phyloP scores from a whole-genome alignment of 2,113 vertebrate species.

The Pterocles gutturalis region DNA sequence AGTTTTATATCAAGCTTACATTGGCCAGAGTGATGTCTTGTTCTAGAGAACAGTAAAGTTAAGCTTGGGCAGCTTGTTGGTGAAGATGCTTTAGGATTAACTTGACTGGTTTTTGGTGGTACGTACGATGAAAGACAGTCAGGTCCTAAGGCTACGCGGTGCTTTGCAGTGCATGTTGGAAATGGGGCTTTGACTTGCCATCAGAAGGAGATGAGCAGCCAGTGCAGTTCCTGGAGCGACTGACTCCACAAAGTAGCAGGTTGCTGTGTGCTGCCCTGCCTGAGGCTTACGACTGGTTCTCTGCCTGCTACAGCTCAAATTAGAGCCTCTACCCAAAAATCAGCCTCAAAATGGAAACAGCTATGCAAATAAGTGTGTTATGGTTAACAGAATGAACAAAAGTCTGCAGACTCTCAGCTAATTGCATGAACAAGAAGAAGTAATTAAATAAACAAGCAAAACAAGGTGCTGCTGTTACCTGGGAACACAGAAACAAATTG shows the following conservation, averaged over 20 bases:
- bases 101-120: background rate
- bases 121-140: background rate
- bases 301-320: background rate
- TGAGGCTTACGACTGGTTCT: background rate
- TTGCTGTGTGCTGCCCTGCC: background rate
- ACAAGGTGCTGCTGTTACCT: slow-evolving; percentile 49
- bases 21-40: background rate
- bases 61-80: background rate
- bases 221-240: background rate
- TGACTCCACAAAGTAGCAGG: background rate
- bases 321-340: background rate
- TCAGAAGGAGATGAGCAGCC: slow-evolving; percentile 28
- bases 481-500: slow-evolving; percentile 27
- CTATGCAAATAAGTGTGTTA: slow-evolving; percentile 42
- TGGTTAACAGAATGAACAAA: background rate
- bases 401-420: slow-evolving; percentile 7
- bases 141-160: background rate
- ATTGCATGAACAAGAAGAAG: slow-evolving; percentile 34
- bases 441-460: slow-evolving; percentile 51
- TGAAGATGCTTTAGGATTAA: background rate
- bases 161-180: background rate
- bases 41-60: background rate
- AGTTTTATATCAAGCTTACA: background rate
- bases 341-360: background rate
- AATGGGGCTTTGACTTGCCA: background rate